Base-by-base conservation (phyloP, 1,140 invertebrate species). In the Drosophila mauritiana region DNA sequence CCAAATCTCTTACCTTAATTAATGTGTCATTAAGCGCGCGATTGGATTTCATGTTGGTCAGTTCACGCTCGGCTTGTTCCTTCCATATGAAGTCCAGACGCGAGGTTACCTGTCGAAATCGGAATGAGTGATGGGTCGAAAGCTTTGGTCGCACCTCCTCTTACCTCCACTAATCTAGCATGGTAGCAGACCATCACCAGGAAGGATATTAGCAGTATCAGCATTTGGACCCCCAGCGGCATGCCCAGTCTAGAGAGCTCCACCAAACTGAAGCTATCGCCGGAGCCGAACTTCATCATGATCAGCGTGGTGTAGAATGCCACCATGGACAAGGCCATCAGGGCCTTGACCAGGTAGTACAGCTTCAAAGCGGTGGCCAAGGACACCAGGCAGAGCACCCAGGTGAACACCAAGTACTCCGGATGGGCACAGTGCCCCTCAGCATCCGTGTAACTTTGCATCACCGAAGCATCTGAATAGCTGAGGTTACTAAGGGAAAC, bases 61-160 rank as follows among this genome's bases (percentile, higher is more conserved):
- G 94, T 91, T 99, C 98, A 48, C 95, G 94, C 92, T 98, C 96
- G 0, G 97, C 97, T 90, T 98, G 97, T 80, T 97, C 95, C 92
- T 98, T 98, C 98, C 98, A 99, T 6, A 99, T 93, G 92, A 99
- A 99, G 92, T 99, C 98, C 42, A 99, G 93, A 39, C 98, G 93
- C 1, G 97, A 97, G 2, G 97, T 97, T 0, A 97, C 96, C 91
- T 92, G 37, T 2, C 22, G 59, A 56, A 37, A 43, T 27, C 7
- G n/a, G 53, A 36, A 36, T 43, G 42, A 52, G 42, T 17, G 46
- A 69, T 37, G 43, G 45, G 40, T 36, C 6, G 11, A 20, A 22
- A 27, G 42, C 12, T 54, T 12, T 7, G 7, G 12, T 20, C 15
- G 0, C 8, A 34, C n/a, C 20, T 0, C 7, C 48, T 4, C 67